These are phyloP conservation scores for Pygathrix nemaeus DNA, from an alignment of 2,113 vertebrate species.

Conservation along the genomic window DNA sequence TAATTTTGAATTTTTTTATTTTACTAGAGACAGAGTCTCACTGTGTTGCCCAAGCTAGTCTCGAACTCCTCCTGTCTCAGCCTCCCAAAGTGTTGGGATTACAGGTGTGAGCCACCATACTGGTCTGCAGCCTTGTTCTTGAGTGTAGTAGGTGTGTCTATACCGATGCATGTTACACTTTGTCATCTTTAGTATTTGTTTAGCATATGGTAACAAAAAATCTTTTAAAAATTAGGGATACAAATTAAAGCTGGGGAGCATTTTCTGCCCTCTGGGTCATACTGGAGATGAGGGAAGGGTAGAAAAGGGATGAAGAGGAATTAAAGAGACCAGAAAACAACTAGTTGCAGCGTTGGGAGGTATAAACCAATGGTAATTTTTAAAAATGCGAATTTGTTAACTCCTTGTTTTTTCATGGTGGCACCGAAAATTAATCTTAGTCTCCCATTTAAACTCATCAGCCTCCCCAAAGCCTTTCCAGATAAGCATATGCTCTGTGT, in stretches of 20 bases:
- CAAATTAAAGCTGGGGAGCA: not conserved
- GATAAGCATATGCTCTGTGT: not conserved
- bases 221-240: not conserved
- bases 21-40: too few species aligned
- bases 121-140: not conserved
- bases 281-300: not conserved
- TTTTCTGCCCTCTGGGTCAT: not conserved
- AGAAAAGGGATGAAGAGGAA: not conserved
- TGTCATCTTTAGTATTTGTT: not conserved
- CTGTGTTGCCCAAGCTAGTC: too few species aligned
- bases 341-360: not conserved
- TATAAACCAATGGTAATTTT: not conserved
- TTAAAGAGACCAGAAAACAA: not conserved
- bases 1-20: too few species aligned
- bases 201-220: not conserved
- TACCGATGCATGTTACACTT: not conserved
- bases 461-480: not conserved
- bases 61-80: too few species aligned
- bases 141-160: not conserved
- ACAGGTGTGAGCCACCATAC: too few species aligned
- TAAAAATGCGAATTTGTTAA: not conserved
- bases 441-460: not conserved
- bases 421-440: not conserved
- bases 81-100: too few species aligned
- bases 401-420: not conserved